A percentile compares a stretch with the other conserved stretches of the same genome.
Conservation (phyloP, 2,888 invertebrate species). For the Andricus curvator region DNA sequence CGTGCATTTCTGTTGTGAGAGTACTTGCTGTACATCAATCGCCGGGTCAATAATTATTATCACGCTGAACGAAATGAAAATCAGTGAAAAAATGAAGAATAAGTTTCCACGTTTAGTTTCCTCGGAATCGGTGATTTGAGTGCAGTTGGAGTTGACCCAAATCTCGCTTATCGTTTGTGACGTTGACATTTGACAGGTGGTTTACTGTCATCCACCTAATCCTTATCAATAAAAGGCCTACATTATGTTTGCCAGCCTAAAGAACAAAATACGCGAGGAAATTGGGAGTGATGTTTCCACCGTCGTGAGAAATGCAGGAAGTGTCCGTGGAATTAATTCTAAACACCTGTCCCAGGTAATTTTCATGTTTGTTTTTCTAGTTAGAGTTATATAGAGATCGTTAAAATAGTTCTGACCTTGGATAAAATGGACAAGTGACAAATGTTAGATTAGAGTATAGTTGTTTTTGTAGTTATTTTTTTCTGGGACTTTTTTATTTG, state of each 20-base stretch:
- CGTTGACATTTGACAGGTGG: conserved; percentile 64
- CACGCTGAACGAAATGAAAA: neutral
- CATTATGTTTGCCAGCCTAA: conserved; percentile 90
- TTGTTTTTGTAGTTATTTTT: neutral
- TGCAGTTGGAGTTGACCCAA: conserved; percentile 41
- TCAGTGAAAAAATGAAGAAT: conserved; percentile 1
- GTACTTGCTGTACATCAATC: conserved; percentile 13
- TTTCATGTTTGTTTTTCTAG: conserved; percentile 15
- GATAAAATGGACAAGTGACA: neutral
- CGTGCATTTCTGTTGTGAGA: neutral
- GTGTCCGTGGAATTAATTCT: conserved; percentile 70
- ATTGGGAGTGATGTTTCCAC: conserved; percentile 88
- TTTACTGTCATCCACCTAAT: conserved; percentile 47
- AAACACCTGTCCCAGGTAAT: conserved; percentile 74
- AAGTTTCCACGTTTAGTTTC: neutral
- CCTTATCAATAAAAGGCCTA: neutral
- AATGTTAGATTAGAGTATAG: neutral
- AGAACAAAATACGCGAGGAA: conserved; percentile 94
- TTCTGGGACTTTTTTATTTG: neutral
- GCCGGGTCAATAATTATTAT: conserved; percentile 15
- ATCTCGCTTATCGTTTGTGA: conserved; percentile 48
- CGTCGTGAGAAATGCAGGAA: conserved; percentile 73
- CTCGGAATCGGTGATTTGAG: neutral
- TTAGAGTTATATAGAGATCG: neutral
- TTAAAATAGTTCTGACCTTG: conserved; percentile 17